Base-by-base conservation (phyloP, 2,888 invertebrate genomes). In the Bursaphelenchus okinawaensis region DNA sequence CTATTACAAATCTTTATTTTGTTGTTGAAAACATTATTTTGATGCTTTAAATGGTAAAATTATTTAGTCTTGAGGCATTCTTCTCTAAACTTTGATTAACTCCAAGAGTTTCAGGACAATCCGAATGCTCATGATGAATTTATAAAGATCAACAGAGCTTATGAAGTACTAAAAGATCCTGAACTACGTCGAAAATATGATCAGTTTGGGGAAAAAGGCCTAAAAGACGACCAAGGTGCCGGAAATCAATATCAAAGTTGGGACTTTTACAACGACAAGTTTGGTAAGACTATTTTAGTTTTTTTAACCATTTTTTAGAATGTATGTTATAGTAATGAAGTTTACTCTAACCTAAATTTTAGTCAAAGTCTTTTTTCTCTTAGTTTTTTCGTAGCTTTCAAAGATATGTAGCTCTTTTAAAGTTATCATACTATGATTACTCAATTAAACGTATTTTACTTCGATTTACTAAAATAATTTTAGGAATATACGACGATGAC, bases 101-200 rank as follows among this genome's bases (percentile, higher is more conserved):
- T n/a, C n/a, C n/a, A n/a, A n/a, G n/a, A n/a, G n/a, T 81, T 84
- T 31, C 79, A 91, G 91, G 88, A 89, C 82, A 88, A 89, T 83
- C 87, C 87, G 63, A 86, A 88, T 60, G 89, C 90, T 8, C 89
- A 90, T 82, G 88, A 88, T 54, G 89, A 88, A 72, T 92, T 92
- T 83, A 84, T 91, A 26, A 88, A 88, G 84, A 87, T 92, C 55
- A 90, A 90, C 57, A 88, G 89, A 80, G 92, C 91, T 0, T 92
- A 92, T 85, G 92, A 92, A 84, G 89, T 90, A 1, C 84, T 92
- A 16, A 91, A 91, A 84, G 91, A 92, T 84, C 88, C 89, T 52
- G 89, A 89, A 65, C 87, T 88, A 68, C 86, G 91, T 63, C 89
- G 89, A 76, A 88, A 88, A 61, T 92, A 91, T 85, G 77, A 92